Evolutionary conservation across 2,113 vertebrate genomes (phyloP).

Genomic region (Epinephelus moara): DNA sequence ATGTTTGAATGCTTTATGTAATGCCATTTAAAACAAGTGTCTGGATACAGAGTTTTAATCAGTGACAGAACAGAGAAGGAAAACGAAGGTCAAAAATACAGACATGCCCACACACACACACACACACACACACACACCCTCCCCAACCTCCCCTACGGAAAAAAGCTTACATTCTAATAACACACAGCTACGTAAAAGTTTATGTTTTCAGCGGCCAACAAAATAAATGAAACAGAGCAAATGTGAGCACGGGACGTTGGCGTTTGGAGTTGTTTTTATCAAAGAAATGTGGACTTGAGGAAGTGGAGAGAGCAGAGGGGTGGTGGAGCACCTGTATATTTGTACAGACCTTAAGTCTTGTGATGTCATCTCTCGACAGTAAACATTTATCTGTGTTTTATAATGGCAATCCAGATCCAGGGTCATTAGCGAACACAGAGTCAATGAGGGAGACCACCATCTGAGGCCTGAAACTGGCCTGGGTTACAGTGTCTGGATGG

Average conservation of each 20-base stretch:
- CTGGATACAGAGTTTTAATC: conserved; percentile 30
- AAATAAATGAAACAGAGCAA: conserved; percentile 81
- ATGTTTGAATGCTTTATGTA: conserved; percentile 34
- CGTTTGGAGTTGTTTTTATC: conserved; percentile 65
- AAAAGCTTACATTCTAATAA: conserved; percentile 76
- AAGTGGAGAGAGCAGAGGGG: conserved; percentile 41
- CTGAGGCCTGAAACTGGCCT: conserved; percentile 37
- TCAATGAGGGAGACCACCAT: conserved; percentile 63
- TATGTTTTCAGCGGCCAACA: conserved; percentile 78
- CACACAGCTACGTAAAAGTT: conserved; percentile 81
- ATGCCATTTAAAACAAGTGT: conserved; percentile 46
- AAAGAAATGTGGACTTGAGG: conserved; percentile 60
- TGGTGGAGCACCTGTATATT: conserved; percentile 74
- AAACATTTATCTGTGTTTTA: conserved; percentile 77
- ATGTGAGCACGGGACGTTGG: conserved; percentile 59
- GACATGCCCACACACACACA: conserved; percentile 12
- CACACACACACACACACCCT: neutral
- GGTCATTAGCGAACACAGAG: conserved; percentile 60
- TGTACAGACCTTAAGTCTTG: conserved; percentile 71
- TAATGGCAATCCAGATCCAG: conserved; percentile 51
- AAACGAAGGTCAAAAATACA: conserved; percentile 32
- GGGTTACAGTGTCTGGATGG: conserved; percentile 20
- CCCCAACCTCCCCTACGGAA: conserved; percentile 33
- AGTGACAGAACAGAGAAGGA: conserved; percentile 47
- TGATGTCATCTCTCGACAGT: conserved; percentile 81